Conservation (phyloP, 2,113 vertebrate species). For the Trichechus manatus region DNA sequence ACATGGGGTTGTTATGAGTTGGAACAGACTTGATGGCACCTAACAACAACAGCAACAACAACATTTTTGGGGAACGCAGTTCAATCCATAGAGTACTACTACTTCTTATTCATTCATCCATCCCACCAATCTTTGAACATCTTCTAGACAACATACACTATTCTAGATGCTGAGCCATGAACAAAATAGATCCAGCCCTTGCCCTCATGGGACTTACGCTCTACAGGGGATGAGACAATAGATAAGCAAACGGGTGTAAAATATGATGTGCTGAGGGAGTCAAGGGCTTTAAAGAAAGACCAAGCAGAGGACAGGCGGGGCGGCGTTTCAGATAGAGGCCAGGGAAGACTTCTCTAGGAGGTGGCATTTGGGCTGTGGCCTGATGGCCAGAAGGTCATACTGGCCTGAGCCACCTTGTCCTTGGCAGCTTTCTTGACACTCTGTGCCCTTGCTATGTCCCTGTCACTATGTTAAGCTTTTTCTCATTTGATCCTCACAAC, state of each 20-base stretch:
- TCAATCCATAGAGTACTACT: background rate
- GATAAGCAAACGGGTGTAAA: no score
- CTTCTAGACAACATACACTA: background rate
- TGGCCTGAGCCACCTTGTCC: background rate
- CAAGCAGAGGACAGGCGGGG: background rate
- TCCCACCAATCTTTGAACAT: background rate
- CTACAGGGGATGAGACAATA: no score
- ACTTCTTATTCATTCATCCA: background rate
- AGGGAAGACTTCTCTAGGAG: no score
- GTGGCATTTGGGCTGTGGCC: no score
- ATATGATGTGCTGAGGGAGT: no score
- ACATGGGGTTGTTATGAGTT: no score
- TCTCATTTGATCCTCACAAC: background rate
- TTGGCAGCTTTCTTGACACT: background rate
- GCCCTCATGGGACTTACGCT: background rate
- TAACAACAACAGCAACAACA: no score
- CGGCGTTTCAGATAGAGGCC: no score
- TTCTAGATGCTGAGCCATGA: background rate
- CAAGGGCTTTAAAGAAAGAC: background rate
- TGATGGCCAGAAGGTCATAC: no score
- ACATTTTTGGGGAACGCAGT: background rate
- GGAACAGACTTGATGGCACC: no score
- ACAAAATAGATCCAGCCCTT: background rate
- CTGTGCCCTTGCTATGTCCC: background rate
- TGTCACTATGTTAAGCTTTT: background rate